These are phyloP conservation scores for Sciaenops ocellatus DNA, from an alignment of 2,797 vertebrate species.

Conservation along the genomic window DNA sequence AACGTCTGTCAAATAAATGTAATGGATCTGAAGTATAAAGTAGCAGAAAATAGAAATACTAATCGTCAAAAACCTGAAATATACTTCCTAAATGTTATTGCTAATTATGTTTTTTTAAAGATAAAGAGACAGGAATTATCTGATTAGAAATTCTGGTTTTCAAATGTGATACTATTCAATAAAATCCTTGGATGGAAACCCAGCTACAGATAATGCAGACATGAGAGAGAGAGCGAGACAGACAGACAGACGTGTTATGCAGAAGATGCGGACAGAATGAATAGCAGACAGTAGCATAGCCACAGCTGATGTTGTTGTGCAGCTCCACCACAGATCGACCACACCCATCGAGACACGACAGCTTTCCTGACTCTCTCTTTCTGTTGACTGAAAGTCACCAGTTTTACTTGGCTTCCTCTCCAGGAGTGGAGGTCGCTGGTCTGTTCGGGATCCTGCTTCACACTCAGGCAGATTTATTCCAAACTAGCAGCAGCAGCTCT, in stretches of 20 bases:
- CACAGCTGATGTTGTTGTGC: slow-evolving; percentile 40
- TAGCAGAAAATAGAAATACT: not conserved
- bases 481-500: slow-evolving; percentile 8
- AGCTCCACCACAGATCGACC: slow-evolving; percentile 12
- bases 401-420: slow-evolving; percentile 6
- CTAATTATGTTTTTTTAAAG: not conserved
- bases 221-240: slow-evolving; percentile 37
- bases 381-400: not conserved
- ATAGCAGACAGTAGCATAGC: slow-evolving; percentile 33
- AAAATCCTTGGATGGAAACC: slow-evolving; percentile 66
- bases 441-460: not conserved
- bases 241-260: slow-evolving; percentile 16
- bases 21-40: not conserved
- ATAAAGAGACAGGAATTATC: not conserved
- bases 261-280: slow-evolving; percentile 52
- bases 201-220: slow-evolving; percentile 42
- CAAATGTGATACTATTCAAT: not conserved
- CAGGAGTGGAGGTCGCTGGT: not conserved
- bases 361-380: not conserved
- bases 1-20: not conserved
- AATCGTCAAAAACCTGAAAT: not conserved
- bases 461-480: not conserved
- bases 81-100: not conserved
- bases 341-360: not conserved
- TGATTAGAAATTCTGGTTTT: not conserved